Conservation (phyloP, 2,113 vertebrate genomes). For the Thermophis baileyi region DNA sequence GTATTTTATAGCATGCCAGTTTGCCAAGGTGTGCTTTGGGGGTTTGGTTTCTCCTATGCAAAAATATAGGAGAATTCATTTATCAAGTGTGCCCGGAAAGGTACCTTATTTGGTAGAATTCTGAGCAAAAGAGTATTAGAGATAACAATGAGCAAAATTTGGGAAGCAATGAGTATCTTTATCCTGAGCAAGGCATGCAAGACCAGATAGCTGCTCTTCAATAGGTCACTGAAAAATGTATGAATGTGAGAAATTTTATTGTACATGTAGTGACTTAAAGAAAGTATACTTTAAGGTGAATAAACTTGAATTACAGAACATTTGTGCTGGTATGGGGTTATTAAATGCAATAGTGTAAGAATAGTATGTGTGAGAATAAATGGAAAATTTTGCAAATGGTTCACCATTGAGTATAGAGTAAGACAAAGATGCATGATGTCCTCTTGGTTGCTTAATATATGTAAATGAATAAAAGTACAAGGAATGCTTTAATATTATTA, state of each 20-base stretch:
- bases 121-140: neutral
- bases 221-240: neutral
- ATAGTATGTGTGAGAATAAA: neutral
- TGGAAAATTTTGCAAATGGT: neutral
- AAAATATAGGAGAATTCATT: neutral
- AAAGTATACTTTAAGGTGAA: neutral
- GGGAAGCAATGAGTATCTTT: neutral
- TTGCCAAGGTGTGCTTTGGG: slow-evolving; percentile 47
- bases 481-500: neutral
- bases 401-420: neutral
- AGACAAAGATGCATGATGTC: neutral
- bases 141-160: neutral
- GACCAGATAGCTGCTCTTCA: neutral
- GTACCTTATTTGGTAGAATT: neutral
- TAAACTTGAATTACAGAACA: neutral
- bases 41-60: neutral
- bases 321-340: neutral
- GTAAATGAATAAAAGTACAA: neutral
- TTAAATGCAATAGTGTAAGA: neutral
- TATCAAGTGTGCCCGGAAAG: neutral
- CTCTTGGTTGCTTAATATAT: neutral
- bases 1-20: slow-evolving; percentile 64
- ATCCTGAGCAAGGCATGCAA: neutral
- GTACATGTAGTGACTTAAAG: neutral
- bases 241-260: neutral